Evolutionary conservation across 2,797 vertebrate genomes (phyloP).

Genomic region (Vireo griseus): DNA sequence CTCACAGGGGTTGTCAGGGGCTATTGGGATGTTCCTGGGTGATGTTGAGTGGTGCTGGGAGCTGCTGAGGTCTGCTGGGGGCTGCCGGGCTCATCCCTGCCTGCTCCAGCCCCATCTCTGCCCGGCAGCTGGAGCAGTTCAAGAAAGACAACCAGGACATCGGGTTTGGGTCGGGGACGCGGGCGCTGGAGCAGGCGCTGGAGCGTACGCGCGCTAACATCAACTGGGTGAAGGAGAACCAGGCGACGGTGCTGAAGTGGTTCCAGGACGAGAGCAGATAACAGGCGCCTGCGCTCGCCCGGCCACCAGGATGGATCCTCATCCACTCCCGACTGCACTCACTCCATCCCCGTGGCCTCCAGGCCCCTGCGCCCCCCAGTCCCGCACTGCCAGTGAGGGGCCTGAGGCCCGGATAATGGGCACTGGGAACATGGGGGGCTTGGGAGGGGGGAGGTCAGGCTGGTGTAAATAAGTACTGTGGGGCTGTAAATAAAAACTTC

Average conservation of each 20-base stretch:
- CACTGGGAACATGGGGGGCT: fast-evolving
- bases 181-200: constrained; percentile 87
- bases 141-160: constrained; percentile 75
- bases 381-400: background rate
- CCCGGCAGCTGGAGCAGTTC: constrained; percentile 80
- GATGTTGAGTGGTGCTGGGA: background rate
- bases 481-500: background rate
- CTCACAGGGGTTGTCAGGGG: background rate
- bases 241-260: constrained; percentile 75
- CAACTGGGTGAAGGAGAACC: constrained; percentile 87
- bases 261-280: constrained; percentile 40
- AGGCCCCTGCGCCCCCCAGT: background rate
- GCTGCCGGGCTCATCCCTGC: fast-evolving
- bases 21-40: background rate
- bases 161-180: constrained; percentile 87
- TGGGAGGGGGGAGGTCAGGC: background rate
- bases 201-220: constrained; percentile 88
- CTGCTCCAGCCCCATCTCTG: background rate
- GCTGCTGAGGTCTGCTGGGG: background rate
- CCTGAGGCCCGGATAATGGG: background rate
- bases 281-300: fast-evolving
- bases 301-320: fast-evolving
- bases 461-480: background rate
- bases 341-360: background rate
- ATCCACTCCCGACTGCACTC: fast-evolving